Evolutionary conservation across 1,140 invertebrate species (phyloP).

Genomic region (Anthonomus grandis): DNA sequence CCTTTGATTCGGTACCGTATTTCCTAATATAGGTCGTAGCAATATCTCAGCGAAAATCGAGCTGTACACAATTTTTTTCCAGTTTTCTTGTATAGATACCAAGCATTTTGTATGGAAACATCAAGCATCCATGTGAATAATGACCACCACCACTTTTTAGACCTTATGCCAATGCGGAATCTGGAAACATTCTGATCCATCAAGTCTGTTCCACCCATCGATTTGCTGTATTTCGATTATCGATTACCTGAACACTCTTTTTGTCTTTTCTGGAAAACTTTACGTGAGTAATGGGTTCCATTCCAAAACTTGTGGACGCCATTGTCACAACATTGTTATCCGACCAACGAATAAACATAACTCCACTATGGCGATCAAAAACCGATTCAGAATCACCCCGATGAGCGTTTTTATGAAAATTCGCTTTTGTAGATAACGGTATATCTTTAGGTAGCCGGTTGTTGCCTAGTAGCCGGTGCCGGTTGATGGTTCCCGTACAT

Average conservation of each 20-base stretch:
- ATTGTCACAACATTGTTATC: conserved; percentile 41
- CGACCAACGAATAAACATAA: conserved; percentile 36
- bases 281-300: conserved; percentile 33
- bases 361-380: conserved; percentile 23
- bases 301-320: conserved; percentile 36
- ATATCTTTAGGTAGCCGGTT: conserved; percentile 26
- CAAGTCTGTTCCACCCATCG: conserved; percentile 44
- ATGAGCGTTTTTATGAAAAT: conserved; percentile 1
- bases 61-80: conserved; percentile 25
- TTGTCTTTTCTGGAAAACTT: conserved; percentile 37
- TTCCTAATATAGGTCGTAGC: conserved; percentile 26
- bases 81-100: conserved; percentile 35
- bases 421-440: conserved; percentile 7
- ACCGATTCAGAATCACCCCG: conserved; percentile 9
- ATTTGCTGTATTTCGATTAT: conserved; percentile 38
- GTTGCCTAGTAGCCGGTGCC: too few relatives aligned
- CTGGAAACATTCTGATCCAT: conserved; percentile 45
- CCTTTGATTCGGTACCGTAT: conserved; percentile 22
- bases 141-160: conserved; percentile 46
- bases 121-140: conserved; percentile 42
- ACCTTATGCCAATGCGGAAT: conserved; percentile 41
- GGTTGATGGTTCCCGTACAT: conserved; percentile 23
- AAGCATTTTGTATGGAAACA: conserved; percentile 42
- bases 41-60: conserved; percentile 33
- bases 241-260: conserved; percentile 34